Evolutionary conservation across 2,888 invertebrate genomes (phyloP).

Genomic region (Drosophila borborema): DNA sequence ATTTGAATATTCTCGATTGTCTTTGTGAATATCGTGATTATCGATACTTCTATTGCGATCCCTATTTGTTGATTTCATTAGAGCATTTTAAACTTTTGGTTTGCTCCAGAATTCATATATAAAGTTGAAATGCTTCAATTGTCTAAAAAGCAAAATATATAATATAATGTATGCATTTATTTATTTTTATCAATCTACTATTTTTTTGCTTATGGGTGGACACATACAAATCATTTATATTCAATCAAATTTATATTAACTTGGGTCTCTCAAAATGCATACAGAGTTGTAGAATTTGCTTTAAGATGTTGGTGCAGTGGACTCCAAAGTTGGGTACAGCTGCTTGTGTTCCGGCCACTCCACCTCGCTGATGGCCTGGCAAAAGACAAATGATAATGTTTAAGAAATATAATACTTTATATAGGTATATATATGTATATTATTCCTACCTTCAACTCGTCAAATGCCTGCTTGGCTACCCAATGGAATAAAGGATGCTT

Average conservation of each 20-base stretch:
- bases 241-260: slow-evolving; percentile 13
- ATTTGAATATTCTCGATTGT: background rate
- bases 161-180: slow-evolving; percentile 43
- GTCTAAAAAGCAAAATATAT: background rate
- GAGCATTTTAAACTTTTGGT: background rate
- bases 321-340: slow-evolving; percentile 41
- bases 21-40: too few relatives aligned
- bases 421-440: background rate
- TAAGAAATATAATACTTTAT: background rate
- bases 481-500: slow-evolving; percentile 66
- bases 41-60: background rate
- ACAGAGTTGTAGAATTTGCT: slow-evolving; percentile 17
- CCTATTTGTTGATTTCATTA: background rate
- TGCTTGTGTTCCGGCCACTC: slow-evolving; percentile 68
- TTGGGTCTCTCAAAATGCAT: slow-evolving; percentile 47
- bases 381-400: background rate
- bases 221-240: slow-evolving; percentile 21
- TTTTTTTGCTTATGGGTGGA: slow-evolving; percentile 15
- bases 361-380: slow-evolving; percentile 64
- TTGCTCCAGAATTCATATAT: background rate
- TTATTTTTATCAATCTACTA: slow-evolving; percentile 47
- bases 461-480: slow-evolving; percentile 62
- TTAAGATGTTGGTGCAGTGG: slow-evolving; percentile 33
- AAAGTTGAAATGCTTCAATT: background rate
- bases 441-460: slow-evolving; percentile 56